These are phyloP conservation scores for Anthopleura sola DNA, from an alignment of 64 coral and sea anemone species.

Conservation along the genomic window DNA sequence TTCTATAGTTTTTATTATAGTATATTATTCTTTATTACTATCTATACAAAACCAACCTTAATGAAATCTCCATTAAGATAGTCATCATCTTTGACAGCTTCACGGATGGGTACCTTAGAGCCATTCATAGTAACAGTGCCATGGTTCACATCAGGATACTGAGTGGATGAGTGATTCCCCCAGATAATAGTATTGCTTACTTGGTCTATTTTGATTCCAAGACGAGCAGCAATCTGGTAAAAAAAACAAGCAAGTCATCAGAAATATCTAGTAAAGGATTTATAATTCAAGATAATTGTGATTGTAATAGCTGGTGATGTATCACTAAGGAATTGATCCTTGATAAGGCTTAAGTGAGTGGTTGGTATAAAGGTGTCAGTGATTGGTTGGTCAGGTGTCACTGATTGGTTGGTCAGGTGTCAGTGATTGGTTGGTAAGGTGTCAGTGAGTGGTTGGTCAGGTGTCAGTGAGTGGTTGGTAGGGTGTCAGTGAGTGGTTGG, in stretches of 20 bases:
- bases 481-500: too few relatives aligned
- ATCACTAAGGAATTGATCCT: too few relatives aligned
- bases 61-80: slow-evolving; percentile 96
- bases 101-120: slow-evolving; percentile 37
- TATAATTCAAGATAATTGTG: background rate
- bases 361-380: too few relatives aligned
- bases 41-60: slow-evolving; percentile 69
- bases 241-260: background rate
- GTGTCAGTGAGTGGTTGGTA: too few relatives aligned
- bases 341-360: too few relatives aligned
- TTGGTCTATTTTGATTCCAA: slow-evolving; percentile 44
- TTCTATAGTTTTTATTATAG: too few relatives aligned
- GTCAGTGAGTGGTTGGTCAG: background rate
- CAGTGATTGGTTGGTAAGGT: background rate
- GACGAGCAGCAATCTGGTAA: slow-evolving; percentile 66
- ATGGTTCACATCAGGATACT: slow-evolving; percentile 96
- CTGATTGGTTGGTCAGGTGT: too few relatives aligned
- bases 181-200: slow-evolving; percentile 92
- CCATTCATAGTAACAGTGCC: slow-evolving; percentile 48
- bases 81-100: slow-evolving; percentile 80
- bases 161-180: slow-evolving; percentile 97
- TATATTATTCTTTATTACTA: too few relatives aligned
- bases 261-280: too few relatives aligned
- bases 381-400: too few relatives aligned
- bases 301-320: background rate